Percentiles rank a stretch among this genome's conserved stretches.
These are phyloP conservation scores for Sminthurides aquaticus DNA, from an alignment of 2,888 invertebrate genomes.

Conservation along the genomic window DNA sequence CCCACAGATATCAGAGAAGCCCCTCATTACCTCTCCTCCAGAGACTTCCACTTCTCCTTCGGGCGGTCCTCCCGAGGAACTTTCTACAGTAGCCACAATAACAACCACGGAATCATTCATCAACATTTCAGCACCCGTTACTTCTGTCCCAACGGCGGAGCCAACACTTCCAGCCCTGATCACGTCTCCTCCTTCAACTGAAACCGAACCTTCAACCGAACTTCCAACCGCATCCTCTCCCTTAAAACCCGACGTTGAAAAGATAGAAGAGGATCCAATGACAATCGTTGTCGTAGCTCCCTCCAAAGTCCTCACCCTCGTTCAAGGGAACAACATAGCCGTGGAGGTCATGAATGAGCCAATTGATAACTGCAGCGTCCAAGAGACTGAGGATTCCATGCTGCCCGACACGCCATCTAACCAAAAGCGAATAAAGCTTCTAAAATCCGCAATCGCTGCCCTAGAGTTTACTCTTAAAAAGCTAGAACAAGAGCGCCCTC, in stretches of 20 bases:
- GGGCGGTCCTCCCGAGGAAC: too few relatives aligned
- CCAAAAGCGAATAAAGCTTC: not conserved
- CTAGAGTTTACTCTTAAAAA: not conserved
- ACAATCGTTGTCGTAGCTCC: constrained; percentile 4
- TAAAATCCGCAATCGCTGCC: constrained; percentile 2
- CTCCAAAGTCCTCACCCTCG: constrained; percentile 2
- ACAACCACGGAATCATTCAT: not conserved
- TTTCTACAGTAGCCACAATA: too few relatives aligned
- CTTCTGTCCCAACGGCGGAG: not conserved
- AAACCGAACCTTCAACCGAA: not conserved
- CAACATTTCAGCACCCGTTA: not conserved
- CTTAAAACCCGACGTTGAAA: not conserved
- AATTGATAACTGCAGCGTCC: not conserved
- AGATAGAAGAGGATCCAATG: not conserved
- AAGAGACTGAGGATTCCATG: not conserved
- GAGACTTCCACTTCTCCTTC: not conserved
- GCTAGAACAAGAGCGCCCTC: constrained; percentile 1
- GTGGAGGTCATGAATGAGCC: constrained; percentile 6
- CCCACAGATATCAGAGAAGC: not conserved
- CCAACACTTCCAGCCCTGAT: not conserved
- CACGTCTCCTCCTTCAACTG: not conserved
- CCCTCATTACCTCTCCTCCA: not conserved
- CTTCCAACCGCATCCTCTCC: not conserved
- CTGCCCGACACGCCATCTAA: not conserved
- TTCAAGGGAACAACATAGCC: not conserved